These are phyloP conservation scores for Tragelaphus eurycerus DNA, from an alignment of 2,797 vertebrate species.

Conservation along the genomic window DNA sequence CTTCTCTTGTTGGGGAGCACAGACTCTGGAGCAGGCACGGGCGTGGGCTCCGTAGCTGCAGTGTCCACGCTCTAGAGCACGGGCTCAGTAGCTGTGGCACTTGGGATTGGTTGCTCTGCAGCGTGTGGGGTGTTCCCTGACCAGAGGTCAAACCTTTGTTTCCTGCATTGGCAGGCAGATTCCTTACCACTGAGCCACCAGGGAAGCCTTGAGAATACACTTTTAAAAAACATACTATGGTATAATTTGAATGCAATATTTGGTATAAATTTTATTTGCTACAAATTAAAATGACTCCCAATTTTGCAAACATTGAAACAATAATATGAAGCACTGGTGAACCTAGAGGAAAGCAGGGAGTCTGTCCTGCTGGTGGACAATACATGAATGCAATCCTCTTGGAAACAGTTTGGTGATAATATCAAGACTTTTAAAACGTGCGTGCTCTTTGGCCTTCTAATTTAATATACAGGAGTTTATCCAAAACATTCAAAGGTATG, in stretches of 20 bases:
- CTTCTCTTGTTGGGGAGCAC: background rate
- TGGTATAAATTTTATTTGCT: background rate
- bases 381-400: background rate
- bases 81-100: rapidly evolving
- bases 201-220: background rate
- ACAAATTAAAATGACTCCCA: background rate
- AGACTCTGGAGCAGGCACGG: rapidly evolving
- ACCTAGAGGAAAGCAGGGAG: background rate
- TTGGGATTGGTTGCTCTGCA: background rate
- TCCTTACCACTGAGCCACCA: background rate
- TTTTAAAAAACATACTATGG: background rate
- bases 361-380: background rate
- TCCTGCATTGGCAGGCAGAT: background rate
- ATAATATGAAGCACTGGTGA: background rate
- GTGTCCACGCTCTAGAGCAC: rapidly evolving
- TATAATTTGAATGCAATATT: background rate
- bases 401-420: background rate
- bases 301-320: background rate
- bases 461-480: background rate
- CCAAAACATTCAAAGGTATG: background rate
- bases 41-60: rapidly evolving
- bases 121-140: background rate
- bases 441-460: background rate
- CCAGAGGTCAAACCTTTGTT: background rate
- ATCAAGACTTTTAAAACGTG: background rate